These are phyloP conservation scores for Ailuropoda melanoleuca DNA, from an alignment of 2,113 vertebrate species.

Conservation along the genomic window DNA sequence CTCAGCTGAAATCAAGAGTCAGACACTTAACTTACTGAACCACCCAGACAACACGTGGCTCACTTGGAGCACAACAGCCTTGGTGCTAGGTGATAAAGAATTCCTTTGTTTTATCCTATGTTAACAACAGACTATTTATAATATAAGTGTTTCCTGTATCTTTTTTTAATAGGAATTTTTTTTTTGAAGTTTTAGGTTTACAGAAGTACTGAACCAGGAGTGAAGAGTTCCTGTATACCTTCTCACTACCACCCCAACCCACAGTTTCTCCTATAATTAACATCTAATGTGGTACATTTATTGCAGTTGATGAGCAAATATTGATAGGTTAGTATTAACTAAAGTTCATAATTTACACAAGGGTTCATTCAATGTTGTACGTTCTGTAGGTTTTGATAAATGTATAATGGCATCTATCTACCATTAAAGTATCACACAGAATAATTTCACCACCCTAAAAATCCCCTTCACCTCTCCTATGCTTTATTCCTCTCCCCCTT, in stretches of 20 bases:
- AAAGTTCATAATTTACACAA: neutral
- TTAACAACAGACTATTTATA: neutral
- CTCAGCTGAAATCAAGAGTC: neutral
- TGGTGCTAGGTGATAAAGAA: neutral
- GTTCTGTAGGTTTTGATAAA: neutral
- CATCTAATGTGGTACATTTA: neutral
- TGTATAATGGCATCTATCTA: neutral
- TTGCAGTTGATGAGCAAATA: neutral
- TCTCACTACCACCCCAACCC: neutral
- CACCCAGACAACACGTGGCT: neutral
- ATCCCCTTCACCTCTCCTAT: neutral
- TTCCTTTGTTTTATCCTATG: neutral
- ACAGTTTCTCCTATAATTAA: neutral
- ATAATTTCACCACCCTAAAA: neutral
- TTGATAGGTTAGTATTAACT: neutral
- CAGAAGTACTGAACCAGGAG: neutral
- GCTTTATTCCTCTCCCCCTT: neutral
- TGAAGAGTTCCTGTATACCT: neutral
- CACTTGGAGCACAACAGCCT: neutral
- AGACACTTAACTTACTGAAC: neutral
- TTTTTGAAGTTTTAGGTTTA: neutral
- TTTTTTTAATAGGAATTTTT: neutral
- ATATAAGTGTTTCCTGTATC: neutral
- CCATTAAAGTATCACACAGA: neutral
- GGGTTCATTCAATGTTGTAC: neutral